phyloP scores from a whole-genome alignment of 2,113 vertebrate species.

The Hippocampus zosterae region DNA sequence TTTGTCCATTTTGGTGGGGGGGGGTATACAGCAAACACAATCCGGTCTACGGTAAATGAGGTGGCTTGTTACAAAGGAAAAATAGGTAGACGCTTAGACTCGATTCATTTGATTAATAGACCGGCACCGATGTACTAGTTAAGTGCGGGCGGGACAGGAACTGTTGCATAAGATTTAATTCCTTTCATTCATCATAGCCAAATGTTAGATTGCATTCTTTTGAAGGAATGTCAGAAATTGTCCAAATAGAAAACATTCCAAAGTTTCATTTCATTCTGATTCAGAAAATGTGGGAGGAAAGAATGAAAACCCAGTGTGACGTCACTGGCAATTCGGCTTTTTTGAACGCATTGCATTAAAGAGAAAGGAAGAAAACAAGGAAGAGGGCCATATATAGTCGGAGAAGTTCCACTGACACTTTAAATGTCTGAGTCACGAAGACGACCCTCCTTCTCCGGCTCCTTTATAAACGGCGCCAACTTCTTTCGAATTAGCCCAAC shows the following conservation, averaged over 20 bases:
- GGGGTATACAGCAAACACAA: constrained; percentile 6
- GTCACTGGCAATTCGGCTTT: not conserved
- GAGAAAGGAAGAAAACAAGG: constrained; percentile 13
- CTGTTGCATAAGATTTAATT: not conserved
- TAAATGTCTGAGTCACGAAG: constrained; percentile 54
- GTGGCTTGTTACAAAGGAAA: not conserved
- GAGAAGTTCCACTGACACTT: constrained; percentile 28
- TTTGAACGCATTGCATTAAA: too few relatives aligned
- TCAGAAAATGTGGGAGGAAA: not conserved
- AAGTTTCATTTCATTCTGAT: not conserved
- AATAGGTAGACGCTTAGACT: not conserved
- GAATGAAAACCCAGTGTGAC: not conserved
- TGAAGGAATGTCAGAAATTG: not conserved
- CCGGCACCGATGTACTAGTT: not conserved
- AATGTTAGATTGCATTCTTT: not conserved
- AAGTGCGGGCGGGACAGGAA: not conserved
- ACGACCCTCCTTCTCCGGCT: constrained; percentile 47
- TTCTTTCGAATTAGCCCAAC: constrained; percentile 15
- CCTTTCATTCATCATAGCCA: not conserved
- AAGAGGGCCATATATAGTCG: constrained; percentile 47
- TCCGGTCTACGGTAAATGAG: not conserved
- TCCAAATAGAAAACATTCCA: not conserved
- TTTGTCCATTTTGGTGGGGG: constrained; percentile 25
- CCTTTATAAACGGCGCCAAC: constrained; percentile 52
- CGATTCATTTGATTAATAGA: not conserved